Conservation (phyloP, 2,888 invertebrate species). For the Heliconius ismenius region DNA sequence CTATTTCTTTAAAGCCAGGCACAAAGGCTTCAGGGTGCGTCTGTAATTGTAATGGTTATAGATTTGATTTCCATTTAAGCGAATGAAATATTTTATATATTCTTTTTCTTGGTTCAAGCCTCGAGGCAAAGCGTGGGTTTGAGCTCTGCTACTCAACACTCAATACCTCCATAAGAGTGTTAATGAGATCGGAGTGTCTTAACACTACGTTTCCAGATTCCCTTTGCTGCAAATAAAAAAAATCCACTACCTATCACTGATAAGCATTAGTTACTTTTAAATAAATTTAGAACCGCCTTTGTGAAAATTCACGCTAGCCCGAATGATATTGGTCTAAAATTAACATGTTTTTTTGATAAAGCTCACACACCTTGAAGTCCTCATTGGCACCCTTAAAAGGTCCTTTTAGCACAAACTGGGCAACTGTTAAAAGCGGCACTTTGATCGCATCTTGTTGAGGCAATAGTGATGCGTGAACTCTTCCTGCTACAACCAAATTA, state of each 20-base stretch:
- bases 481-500: constrained; percentile 37
- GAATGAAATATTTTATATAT: too few relatives aligned
- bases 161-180: too few relatives aligned
- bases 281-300: constrained; percentile 43
- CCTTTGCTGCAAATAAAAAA: neutral
- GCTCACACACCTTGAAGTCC: constrained; percentile 57
- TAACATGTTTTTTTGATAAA: constrained; percentile 55
- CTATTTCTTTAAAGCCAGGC: too few relatives aligned
- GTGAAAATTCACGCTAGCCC: constrained; percentile 56
- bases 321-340: constrained; percentile 54
- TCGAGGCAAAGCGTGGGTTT: too few relatives aligned
- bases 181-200: too few relatives aligned
- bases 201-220: too few relatives aligned
- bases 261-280: constrained; percentile 19
- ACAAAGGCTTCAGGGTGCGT: too few relatives aligned
- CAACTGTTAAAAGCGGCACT: constrained; percentile 65
- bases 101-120: too few relatives aligned
- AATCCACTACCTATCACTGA: neutral
- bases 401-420: constrained; percentile 42
- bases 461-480: constrained; percentile 64
- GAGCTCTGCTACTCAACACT: too few relatives aligned
- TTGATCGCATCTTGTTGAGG: constrained; percentile 56
- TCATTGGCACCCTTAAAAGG: constrained; percentile 60
- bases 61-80: too few relatives aligned
- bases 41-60: too few relatives aligned